Conservation (phyloP, 1,140 invertebrate genomes). For the Reticulitermes speratus region DNA sequence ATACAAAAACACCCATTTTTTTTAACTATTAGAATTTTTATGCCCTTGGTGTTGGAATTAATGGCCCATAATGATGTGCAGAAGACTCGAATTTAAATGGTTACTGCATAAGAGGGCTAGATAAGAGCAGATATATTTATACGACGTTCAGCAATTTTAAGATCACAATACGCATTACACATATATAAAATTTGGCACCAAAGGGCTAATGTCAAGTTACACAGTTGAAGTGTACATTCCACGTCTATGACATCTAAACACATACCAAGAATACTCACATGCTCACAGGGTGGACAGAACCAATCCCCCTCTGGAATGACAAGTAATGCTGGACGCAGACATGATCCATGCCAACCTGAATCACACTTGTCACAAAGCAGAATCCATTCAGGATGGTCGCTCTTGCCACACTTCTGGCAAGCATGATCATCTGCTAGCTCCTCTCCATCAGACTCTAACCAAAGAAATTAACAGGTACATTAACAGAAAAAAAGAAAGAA, state of each 20-base stretch:
- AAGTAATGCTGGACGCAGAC: constrained; percentile 84
- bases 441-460: constrained; percentile 34
- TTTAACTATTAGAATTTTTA: too few relatives aligned
- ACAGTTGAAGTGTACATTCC: too few relatives aligned
- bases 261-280: constrained; percentile 49
- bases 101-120: too few relatives aligned
- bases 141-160: too few relatives aligned
- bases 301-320: constrained; percentile 95
- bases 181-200: too few relatives aligned
- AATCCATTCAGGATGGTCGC: constrained; percentile 94
- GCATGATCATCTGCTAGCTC: constrained; percentile 62
- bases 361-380: constrained; percentile 93
- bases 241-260: too few relatives aligned
- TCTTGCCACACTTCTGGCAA: constrained; percentile 84
- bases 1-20: not conserved
- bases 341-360: constrained; percentile 91
- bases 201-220: too few relatives aligned
- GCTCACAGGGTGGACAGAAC: constrained; percentile 95
- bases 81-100: too few relatives aligned
- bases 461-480: constrained; percentile 40
- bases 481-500: not conserved
- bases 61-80: too few relatives aligned
- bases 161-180: too few relatives aligned
- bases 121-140: too few relatives aligned
- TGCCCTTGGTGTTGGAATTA: too few relatives aligned